Percentiles rank a stretch among this genome's conserved stretches.
These are phyloP conservation scores for Atherinosoma microstoma DNA, from an alignment of 2,797 vertebrate genomes.

Conservation along the genomic window DNA sequence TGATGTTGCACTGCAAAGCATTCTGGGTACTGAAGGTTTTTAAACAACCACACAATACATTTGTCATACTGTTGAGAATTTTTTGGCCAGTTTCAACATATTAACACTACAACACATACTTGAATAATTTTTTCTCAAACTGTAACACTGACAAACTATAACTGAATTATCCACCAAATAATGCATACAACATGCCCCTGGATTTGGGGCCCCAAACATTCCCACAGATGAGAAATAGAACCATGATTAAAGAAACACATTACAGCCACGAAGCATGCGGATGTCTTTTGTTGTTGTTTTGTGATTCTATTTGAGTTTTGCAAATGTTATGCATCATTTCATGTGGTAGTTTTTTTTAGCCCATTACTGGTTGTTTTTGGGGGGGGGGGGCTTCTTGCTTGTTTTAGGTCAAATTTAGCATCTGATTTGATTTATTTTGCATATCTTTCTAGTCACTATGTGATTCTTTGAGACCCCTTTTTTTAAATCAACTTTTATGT, in stretches of 20 bases:
- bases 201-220: too few relatives aligned
- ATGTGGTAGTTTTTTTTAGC: background rate
- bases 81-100: background rate
- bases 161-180: background rate
- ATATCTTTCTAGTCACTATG: background rate
- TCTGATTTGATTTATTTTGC: background rate
- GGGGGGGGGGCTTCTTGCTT: background rate
- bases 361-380: too few relatives aligned
- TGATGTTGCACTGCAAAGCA: conserved; percentile 15
- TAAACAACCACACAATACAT: fast-evolving
- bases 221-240: background rate
- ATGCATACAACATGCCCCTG: too few relatives aligned
- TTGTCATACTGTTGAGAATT: background rate
- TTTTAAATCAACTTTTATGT: too few relatives aligned
- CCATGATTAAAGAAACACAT: background rate
- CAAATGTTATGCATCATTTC: background rate
- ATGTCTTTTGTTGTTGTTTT: background rate
- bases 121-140: background rate
- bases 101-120: background rate
- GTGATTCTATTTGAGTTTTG: background rate
- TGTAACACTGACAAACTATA: background rate
- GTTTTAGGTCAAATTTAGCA: background rate
- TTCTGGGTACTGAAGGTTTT: conserved; percentile 47
- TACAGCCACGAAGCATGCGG: background rate
- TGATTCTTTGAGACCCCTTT: background rate